phyloP scores from a whole-genome alignment of 2,797 vertebrate genomes.

The Sandelia bainsii region DNA sequence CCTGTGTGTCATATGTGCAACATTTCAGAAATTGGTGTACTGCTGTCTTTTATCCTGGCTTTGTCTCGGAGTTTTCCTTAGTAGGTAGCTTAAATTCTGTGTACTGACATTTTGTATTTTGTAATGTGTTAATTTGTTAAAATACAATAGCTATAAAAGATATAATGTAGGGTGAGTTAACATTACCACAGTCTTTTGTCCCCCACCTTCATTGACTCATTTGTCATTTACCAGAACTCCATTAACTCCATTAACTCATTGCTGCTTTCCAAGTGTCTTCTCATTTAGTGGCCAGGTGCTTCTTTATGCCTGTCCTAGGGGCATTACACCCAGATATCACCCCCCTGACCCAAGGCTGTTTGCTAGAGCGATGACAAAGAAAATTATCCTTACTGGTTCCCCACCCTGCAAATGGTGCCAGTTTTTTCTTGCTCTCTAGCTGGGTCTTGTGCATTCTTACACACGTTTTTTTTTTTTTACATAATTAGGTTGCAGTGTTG shows the following conservation, averaged over 20 bases:
- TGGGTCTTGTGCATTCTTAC: background rate
- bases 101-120: background rate
- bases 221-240: too few relatives aligned
- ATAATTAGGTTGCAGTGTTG: background rate
- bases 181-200: too few relatives aligned
- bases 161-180: background rate
- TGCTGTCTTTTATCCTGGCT: conserved; percentile 28
- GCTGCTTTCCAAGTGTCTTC: background rate
- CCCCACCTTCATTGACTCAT: background rate
- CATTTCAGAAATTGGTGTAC: conserved; percentile 25
- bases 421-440: background rate
- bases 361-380: background rate
- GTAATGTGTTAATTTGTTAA: background rate
- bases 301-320: conserved; percentile 21
- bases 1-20: conserved; percentile 13
- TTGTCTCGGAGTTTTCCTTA: conserved; percentile 11
- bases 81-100: background rate
- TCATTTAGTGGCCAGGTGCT: conserved; percentile 19
- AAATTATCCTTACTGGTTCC: conserved; percentile 5
- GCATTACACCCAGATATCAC: background rate
- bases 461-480: background rate
- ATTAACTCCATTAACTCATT: background rate
- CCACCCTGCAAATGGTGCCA: background rate
- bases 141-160: background rate
- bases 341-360: background rate